Percentiles rank a stretch among this genome's conserved stretches.
These are phyloP conservation scores for Boulengeromyrus knoepffleri DNA, from an alignment of 2,113 vertebrate species.

Conservation along the genomic window DNA sequence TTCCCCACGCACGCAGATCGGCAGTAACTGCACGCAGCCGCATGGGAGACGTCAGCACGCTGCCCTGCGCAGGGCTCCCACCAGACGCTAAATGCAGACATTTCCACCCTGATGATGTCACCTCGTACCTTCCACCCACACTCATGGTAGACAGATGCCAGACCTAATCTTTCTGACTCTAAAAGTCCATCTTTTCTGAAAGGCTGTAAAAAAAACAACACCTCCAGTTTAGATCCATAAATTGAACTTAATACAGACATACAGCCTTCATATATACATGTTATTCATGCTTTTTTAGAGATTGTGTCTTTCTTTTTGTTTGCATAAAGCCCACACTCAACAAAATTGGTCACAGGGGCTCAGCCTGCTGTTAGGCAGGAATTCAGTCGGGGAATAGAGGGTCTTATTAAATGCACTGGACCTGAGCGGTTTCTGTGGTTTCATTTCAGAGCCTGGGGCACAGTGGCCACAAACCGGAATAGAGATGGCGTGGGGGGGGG, in stretches of 20 bases:
- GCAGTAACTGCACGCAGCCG: neutral
- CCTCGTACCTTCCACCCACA: neutral
- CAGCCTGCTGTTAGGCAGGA: neutral
- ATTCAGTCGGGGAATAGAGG: slow-evolving; percentile 9
- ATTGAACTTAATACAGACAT: slow-evolving; percentile 18
- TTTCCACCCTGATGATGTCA: neutral
- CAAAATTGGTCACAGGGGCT: slow-evolving; percentile 9
- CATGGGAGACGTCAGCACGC: neutral
- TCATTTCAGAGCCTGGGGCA: slow-evolving; percentile 18
- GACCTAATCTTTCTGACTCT: neutral
- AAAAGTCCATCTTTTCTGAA: neutral
- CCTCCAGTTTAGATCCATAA: slow-evolving; percentile 15
- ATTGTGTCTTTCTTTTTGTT: neutral
- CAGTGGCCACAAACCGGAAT: neutral
- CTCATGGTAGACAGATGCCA: neutral
- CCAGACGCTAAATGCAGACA: neutral
- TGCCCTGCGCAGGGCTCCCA: neutral
- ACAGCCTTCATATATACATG: slow-evolving; percentile 1
- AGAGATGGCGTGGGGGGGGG: neutral
- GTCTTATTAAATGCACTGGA: slow-evolving; percentile 26
- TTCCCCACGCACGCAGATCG: neutral
- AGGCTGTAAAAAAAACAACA: neutral
- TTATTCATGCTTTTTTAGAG: neutral
- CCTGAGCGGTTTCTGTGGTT: slow-evolving; percentile 17
- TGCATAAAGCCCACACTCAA: neutral